Base-by-base conservation (phyloP, 1,140 invertebrate genomes). In the Meteorus sp. region DNA sequence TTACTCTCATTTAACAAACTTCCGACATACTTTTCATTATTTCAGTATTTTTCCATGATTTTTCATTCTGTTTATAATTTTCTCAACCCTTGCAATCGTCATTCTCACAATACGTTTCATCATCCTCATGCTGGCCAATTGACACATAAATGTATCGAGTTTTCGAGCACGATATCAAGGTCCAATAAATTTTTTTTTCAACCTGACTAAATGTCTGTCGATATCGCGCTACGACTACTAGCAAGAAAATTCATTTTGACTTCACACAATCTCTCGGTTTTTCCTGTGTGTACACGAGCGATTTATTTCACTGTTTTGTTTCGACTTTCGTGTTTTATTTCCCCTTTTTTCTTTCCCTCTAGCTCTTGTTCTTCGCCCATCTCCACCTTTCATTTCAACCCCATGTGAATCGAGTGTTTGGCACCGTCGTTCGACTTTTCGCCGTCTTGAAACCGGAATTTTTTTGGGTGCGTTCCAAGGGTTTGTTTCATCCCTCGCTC, bases 91-190 rank as follows among this genome's bases (percentile, higher is more conserved):
- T n/a, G n/a, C n/a, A n/a, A n/a, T n/a, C n/a, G n/a, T n/a, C n/a
- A n/a, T n/a, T n/a, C n/a, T n/a, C n/a, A n/a, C n/a, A 19, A 15
- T 22, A 9, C 15, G 20, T 22, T n/a, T 45, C 43, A 22, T 9
- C 15, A 3, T 20, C 20, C 43, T 7, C 9, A 4, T 31, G 7
- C 7, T 13, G 27, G 4, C 27, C 27, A 11, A 22, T 9, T 29
- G 17, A 39, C 43, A 50, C 45, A 41, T 27, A 37, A 50, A 47
- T n/a, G 31, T 29, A 41, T 37, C 45, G 17, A 45, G 23, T 41
- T 50, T 54, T 58, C 33, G 37, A 65, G 55, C 44, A 58, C 44
- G 60, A 57, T 58, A 62, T 63, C 58, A 52, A 59, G 60, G 57
- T 51, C 35, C 53, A 59, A 25, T 17, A 20, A 8, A 50, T 44